Base-by-base conservation (phyloP, 1,140 invertebrate species). In the Diorhabda carinulata region DNA sequence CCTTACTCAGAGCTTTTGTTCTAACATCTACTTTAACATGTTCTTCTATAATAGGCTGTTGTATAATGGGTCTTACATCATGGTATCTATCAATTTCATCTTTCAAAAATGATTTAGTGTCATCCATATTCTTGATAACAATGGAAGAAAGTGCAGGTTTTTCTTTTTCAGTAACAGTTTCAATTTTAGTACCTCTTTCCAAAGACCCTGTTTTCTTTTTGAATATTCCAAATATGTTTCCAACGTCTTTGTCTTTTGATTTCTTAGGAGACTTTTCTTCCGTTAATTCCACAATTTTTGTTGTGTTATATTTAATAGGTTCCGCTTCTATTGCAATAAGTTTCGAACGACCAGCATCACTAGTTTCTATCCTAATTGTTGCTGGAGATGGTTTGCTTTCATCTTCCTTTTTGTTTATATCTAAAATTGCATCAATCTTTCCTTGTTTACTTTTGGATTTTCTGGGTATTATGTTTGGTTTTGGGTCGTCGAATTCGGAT, bases 51-150 rank as follows among this genome's bases (percentile, higher is more conserved):
- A 5, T 4, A 52, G 47, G 6, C n/a, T 3, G 6, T n/a, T 3
- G 6, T 8, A 52, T 52, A 4, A 62, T 6, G 45, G 68, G 57
- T 41, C 66, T 62, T 7, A 73, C 70, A 57, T 74, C 73, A 42
- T 74, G 65, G 58, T 70, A 72, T 45, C 67, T 67, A 41, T 67
- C 58, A 4, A 70, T 62, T 70, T 74, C 73, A 44, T 68, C 45
- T 41, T 43, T 68, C 43, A 76, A 52, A 52, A 73, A 73, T 47
- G 67, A n/a, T 0, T 62, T 56, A 1, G 70, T 68, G 41, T 70
- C 66, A 45, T 52, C 64, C 52, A 70, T 71, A 9, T 70, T n/a
- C n/a, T 52, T 52, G 2, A 67, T 45, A 7, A 44, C 41, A 67
- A 5, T 58, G 0, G 45, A 4, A 40, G 59, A 57, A 0, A 68